phyloP scores from a whole-genome alignment of 2,888 invertebrate genomes.

The Trimorus sp. region DNA sequence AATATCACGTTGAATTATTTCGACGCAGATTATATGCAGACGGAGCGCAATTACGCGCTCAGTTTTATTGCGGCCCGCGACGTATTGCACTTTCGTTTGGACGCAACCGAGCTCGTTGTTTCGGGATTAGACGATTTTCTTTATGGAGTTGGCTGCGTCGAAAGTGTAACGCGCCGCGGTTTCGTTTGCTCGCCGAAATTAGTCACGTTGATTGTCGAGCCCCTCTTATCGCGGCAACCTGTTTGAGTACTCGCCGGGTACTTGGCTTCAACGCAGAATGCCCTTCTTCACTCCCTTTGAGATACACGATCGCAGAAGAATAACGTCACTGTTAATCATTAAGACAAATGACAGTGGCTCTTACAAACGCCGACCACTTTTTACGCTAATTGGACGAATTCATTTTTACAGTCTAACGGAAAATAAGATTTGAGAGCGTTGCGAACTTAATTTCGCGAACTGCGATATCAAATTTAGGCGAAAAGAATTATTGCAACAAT shows the following conservation, averaged over 20 bases:
- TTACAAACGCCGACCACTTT: too few relatives aligned
- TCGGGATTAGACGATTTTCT: conserved; percentile 20
- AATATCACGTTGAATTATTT: conserved; percentile 45
- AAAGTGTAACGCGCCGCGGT: conserved; percentile 4
- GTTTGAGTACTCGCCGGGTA: not conserved
- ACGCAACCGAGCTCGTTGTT: not conserved
- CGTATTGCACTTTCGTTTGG: conserved; percentile 34
- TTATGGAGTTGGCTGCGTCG: conserved; percentile 4
- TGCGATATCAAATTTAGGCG: too few relatives aligned
- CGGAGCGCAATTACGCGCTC: conserved; percentile 22
- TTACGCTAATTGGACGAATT: too few relatives aligned
- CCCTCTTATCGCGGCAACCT: not conserved
- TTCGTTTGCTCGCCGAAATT: not conserved
- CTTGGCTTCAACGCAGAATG: not conserved
- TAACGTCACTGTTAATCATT: too few relatives aligned
- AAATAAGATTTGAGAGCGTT: too few relatives aligned
- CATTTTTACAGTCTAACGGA: too few relatives aligned
- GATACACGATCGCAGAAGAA: too few relatives aligned
- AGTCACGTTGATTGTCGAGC: not conserved
- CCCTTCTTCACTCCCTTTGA: not conserved
- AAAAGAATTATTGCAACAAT: too few relatives aligned
- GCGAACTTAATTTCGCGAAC: too few relatives aligned
- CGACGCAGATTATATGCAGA: conserved; percentile 32
- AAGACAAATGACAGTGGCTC: too few relatives aligned
- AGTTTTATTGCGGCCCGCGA: conserved; percentile 30